A percentile compares a stretch with the other conserved stretches of the same genome.
phyloP scores from a whole-genome alignment of 64 coral and sea anemone genomes.

The Catalaphyllia jardinei region DNA sequence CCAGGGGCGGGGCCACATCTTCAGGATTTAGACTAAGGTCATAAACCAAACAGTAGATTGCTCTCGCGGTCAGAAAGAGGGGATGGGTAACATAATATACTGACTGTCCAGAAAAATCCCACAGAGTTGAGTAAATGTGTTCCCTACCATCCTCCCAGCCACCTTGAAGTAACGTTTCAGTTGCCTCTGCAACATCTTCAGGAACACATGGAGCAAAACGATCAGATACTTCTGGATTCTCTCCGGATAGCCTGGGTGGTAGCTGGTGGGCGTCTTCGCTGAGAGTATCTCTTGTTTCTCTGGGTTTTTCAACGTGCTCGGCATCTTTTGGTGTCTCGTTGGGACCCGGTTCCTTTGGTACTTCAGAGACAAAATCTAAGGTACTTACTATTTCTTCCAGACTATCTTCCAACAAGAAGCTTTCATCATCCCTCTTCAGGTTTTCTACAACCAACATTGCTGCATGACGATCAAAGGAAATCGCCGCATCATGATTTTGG shows the following conservation, averaged over 20 bases:
- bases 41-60: too few relatives aligned
- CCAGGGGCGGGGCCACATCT: not conserved
- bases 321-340: too few relatives aligned
- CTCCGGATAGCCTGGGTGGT: not conserved
- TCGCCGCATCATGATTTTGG: not conserved
- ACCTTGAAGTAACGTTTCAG: not conserved
- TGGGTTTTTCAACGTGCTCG: too few relatives aligned
- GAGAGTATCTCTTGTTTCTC: too few relatives aligned
- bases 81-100: too few relatives aligned
- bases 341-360: too few relatives aligned
- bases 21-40: not conserved
- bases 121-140: not conserved
- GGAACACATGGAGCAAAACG: not conserved
- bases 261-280: too few relatives aligned
- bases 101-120: not conserved
- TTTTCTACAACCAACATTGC: not conserved
- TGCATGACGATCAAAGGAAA: not conserved
- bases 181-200: too few relatives aligned
- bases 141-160: not conserved
- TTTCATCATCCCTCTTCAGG: not conserved
- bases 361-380: not conserved
- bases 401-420: not conserved
- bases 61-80: too few relatives aligned
- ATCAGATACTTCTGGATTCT: not conserved
- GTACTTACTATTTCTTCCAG: not conserved